Conservation (phyloP, 2,113 vertebrate species). For the Clupea harengus region DNA sequence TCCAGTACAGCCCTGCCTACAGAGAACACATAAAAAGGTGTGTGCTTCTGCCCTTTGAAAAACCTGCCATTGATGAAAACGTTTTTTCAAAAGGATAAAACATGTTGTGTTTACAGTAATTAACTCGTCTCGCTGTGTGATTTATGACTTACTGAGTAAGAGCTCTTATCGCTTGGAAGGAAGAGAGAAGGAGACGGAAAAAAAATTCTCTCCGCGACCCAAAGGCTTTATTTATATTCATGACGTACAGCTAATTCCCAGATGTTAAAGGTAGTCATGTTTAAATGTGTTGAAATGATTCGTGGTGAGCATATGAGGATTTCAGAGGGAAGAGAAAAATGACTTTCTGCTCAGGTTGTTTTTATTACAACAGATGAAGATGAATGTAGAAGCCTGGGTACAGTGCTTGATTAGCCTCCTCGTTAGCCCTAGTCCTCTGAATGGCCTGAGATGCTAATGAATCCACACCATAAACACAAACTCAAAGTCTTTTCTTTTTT, state of each 20-base stretch:
- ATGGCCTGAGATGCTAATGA: not conserved
- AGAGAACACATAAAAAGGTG: conserved; percentile 42
- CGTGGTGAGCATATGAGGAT: conserved; percentile 35
- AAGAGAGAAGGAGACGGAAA: conserved; percentile 31
- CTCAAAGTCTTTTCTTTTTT: not conserved
- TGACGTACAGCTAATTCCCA: conserved; percentile 51
- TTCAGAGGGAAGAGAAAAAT: conserved; percentile 34
- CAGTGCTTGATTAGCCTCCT: not conserved
- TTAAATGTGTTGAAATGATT: conserved; percentile 43
- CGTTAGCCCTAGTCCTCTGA: not conserved
- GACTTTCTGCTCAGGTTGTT: conserved; percentile 31
- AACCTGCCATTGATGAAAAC: conserved; percentile 60
- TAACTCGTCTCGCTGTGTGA: conserved; percentile 69
- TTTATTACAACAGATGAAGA: conserved; percentile 33
- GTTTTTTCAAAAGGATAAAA: conserved; percentile 46
- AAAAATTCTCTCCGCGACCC: conserved; percentile 37
- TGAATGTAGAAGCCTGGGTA: conserved; percentile 16
- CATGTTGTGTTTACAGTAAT: conserved; percentile 74
- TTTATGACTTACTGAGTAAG: conserved; percentile 73
- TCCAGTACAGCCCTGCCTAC: conserved; percentile 45
- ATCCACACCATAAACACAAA: not conserved
- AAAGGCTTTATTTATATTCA: conserved; percentile 60
- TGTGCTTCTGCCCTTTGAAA: conserved; percentile 56
- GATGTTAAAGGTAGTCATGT: conserved; percentile 38
- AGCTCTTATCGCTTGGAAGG: conserved; percentile 58